A percentile compares a stretch with the other conserved stretches of the same genome.
Evolutionary conservation across 2,113 vertebrate species (phyloP).

Genomic region (Arvicanthis niloticus): DNA sequence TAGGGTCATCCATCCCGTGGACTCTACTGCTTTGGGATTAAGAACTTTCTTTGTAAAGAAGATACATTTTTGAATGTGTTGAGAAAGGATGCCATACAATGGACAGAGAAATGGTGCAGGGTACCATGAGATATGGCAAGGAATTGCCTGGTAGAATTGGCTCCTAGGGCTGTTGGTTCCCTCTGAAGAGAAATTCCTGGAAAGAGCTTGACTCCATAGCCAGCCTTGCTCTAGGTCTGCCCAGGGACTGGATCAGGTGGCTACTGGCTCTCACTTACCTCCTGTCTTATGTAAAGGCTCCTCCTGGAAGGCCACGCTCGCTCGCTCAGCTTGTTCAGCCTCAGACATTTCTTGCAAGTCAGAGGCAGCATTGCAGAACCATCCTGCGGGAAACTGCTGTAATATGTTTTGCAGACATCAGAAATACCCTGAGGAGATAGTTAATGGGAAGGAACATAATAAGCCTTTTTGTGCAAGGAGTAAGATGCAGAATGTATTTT

Average conservation of each 20-base stretch:
- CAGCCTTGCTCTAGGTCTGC: slow-evolving; percentile 3
- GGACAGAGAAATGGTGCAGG: neutral
- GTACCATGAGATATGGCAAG: neutral
- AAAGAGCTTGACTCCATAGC: neutral
- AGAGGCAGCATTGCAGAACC: slow-evolving; percentile 78
- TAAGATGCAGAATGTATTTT: slow-evolving; percentile 82
- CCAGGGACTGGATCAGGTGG: slow-evolving; percentile 36
- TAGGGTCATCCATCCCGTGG: neutral
- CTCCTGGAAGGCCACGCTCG: slow-evolving; percentile 63
- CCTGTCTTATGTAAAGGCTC: slow-evolving; percentile 64
- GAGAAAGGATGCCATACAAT: neutral
- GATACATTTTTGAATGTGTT: neutral
- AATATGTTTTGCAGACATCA: slow-evolving; percentile 84
- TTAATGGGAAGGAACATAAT: slow-evolving; percentile 85
- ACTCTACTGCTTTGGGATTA: neutral
- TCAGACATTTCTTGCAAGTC: slow-evolving; percentile 77
- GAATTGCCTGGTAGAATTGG: neutral
- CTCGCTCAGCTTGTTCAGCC: slow-evolving; percentile 61
- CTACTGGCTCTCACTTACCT: slow-evolving; percentile 68
- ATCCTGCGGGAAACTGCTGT: slow-evolving; percentile 81
- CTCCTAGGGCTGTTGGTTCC: neutral
- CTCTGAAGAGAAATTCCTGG: neutral
- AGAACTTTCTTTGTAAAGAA: neutral
- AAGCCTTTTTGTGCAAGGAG: slow-evolving; percentile 83
- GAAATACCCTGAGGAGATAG: slow-evolving; percentile 83